These are phyloP conservation scores for Gopherus evgoodei DNA, from an alignment of 2,113 vertebrate species.

Conservation along the genomic window DNA sequence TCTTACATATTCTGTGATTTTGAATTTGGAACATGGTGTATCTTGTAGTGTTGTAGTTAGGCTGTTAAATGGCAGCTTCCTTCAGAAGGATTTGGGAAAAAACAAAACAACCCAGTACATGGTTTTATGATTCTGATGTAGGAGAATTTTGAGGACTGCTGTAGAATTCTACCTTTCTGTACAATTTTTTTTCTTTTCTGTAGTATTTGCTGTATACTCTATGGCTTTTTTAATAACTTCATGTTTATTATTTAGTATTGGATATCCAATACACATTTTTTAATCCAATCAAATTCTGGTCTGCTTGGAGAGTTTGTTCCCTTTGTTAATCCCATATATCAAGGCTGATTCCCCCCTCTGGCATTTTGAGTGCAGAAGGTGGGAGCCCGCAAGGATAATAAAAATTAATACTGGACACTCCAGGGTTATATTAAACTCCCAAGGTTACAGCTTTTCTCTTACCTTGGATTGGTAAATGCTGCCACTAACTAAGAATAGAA, in stretches of 20 bases:
- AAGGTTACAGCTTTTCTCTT: no score
- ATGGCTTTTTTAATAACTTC: constrained; percentile 90
- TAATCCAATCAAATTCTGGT: constrained; percentile 80
- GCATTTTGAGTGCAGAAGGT: no score
- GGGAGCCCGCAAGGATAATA: no score
- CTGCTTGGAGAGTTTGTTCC: constrained; percentile 72
- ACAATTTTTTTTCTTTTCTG: constrained; percentile 90
- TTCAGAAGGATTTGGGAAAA: constrained; percentile 56
- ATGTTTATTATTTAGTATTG: constrained; percentile 89
- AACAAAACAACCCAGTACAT: constrained; percentile 70
- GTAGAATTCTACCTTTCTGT: constrained; percentile 89
- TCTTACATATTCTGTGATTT: constrained; percentile 94
- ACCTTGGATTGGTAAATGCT: no score
- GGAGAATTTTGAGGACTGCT: constrained; percentile 82
- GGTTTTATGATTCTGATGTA: constrained; percentile 77
- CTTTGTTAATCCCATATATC: neutral
- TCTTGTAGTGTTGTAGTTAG: constrained; percentile 87
- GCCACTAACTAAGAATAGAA: no score
- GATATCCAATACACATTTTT: constrained; percentile 87
- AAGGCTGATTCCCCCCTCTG: no score
- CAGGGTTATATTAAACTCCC: no score
- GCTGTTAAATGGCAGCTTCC: constrained; percentile 83
- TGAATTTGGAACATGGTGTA: constrained; percentile 89
- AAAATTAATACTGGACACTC: no score
- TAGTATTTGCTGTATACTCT: constrained; percentile 92